Conservation (phyloP, 2,888 invertebrate genomes). For the Lithophane ornitopus region DNA sequence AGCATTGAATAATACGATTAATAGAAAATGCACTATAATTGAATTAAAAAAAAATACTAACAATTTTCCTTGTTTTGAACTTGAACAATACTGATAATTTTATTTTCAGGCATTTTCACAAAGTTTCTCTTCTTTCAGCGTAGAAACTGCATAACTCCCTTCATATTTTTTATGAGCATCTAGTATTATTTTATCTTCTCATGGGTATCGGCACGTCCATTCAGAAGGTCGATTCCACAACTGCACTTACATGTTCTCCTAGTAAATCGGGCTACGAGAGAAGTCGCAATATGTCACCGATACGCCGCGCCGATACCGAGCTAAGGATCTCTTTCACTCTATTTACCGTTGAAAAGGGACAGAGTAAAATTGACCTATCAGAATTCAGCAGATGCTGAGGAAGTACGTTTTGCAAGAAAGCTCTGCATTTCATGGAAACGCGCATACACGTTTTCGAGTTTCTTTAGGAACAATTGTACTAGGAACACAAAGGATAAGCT, state of each 20-base stretch:
- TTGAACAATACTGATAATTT: not conserved
- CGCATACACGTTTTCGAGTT: slow-evolving; percentile 70
- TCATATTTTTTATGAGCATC: slow-evolving; percentile 25
- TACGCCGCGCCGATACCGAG: slow-evolving; percentile 1
- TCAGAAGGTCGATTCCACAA: slow-evolving; percentile 31
- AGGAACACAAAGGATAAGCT: slow-evolving; percentile 57
- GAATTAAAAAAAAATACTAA: not conserved
- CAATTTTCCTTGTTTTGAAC: slow-evolving; percentile 5
- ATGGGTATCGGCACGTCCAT: slow-evolving; percentile 11
- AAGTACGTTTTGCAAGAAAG: slow-evolving; percentile 40
- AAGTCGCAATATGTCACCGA: slow-evolving; percentile 60
- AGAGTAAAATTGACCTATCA: slow-evolving; percentile 12
- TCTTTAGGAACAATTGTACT: slow-evolving; percentile 64
- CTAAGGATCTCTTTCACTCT: slow-evolving; percentile 18
- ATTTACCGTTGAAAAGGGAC: slow-evolving; percentile 37
- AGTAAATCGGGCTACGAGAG: slow-evolving; percentile 64
- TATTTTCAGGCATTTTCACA: slow-evolving; percentile 12
- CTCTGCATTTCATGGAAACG: slow-evolving; percentile 58
- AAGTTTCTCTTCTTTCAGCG: not conserved
- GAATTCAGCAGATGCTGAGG: slow-evolving; percentile 9
- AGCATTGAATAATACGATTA: not conserved
- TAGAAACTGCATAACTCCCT: not conserved
- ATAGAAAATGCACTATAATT: no score
- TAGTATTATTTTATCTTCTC: slow-evolving; percentile 34
- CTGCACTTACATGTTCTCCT: slow-evolving; percentile 51